Conservation (phyloP, 2,888 invertebrate genomes). For the Dione juno region DNA sequence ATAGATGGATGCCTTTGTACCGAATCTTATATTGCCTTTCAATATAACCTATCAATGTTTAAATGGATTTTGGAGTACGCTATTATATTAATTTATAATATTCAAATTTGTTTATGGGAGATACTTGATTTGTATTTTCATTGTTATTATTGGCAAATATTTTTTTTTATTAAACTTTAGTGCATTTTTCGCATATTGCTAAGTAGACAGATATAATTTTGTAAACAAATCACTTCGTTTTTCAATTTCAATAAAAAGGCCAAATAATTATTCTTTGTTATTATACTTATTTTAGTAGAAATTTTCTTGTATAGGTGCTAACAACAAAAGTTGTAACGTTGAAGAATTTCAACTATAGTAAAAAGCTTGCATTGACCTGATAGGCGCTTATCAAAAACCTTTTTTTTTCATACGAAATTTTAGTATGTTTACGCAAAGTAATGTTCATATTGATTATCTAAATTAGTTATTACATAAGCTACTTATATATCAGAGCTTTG, state of each 20-base stretch:
- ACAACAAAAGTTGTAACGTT: background rate
- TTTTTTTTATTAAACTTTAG: background rate
- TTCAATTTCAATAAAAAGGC: background rate
- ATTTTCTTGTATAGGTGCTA: background rate
- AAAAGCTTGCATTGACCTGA: too few species aligned
- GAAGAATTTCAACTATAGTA: background rate
- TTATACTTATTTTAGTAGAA: background rate
- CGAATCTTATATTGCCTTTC: slow-evolving; percentile 36
- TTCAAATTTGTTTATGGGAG: background rate
- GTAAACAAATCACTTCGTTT: background rate
- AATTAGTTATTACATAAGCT: background rate
- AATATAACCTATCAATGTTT: slow-evolving; percentile 33
- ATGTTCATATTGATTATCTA: background rate
- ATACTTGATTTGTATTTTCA: background rate
- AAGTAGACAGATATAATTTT: background rate
- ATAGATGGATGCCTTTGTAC: slow-evolving; percentile 36
- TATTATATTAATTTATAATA: slow-evolving; percentile 28
- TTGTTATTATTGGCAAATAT: background rate
- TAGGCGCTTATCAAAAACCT: too few species aligned
- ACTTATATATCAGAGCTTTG: background rate
- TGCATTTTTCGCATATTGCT: background rate
- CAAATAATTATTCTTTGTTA: background rate
- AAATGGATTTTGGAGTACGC: slow-evolving; percentile 25
- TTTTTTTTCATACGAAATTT: too few species aligned
- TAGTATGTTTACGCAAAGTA: too few species aligned